These are phyloP conservation scores for Lethrus apterus DNA, from an alignment of 1,140 invertebrate genomes.

Conservation along the genomic window DNA sequence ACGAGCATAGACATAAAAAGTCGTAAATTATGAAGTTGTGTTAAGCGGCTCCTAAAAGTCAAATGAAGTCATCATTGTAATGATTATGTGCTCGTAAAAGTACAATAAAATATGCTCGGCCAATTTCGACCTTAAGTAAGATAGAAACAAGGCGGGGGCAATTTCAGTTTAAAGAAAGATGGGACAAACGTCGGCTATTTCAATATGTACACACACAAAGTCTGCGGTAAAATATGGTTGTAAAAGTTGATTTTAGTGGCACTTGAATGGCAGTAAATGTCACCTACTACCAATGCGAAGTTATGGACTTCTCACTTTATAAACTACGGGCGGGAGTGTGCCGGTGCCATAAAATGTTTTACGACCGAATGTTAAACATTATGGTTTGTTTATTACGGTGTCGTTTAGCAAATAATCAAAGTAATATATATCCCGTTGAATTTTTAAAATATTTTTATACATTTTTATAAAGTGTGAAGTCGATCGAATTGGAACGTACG, in stretches of 20 bases:
- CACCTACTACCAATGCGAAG: conserved; percentile 27
- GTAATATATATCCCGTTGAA: no score
- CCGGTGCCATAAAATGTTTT: conserved; percentile 33
- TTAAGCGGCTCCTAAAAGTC: conserved; percentile 16
- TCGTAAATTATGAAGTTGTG: conserved; percentile 12
- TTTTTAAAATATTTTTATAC: no score
- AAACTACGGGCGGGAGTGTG: conserved; percentile 26
- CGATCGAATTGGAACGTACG: no score
- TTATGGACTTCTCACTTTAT: conserved; percentile 27
- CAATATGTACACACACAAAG: conserved; percentile 25
- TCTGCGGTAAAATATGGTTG: conserved; percentile 28
- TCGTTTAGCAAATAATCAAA: no score
- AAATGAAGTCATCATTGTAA: conserved; percentile 27
- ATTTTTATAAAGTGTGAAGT: conserved; percentile 1
- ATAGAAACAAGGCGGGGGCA: conserved; percentile 1
- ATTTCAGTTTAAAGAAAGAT: conserved; percentile 10
- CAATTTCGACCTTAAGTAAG: conserved; percentile 11
- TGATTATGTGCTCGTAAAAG: conserved; percentile 25
- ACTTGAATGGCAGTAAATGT: conserved; percentile 36
- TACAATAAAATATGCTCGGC: conserved; percentile 23
- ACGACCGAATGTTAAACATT: conserved; percentile 23
- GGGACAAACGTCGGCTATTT: conserved; percentile 23
- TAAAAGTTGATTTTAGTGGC: conserved; percentile 35
- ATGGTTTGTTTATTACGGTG: conserved; percentile 29
- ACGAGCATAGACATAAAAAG: conserved; percentile 9